Evolutionary conservation across 2,888 invertebrate genomes (phyloP).

Genomic region (Parthenolecanium corni): DNA sequence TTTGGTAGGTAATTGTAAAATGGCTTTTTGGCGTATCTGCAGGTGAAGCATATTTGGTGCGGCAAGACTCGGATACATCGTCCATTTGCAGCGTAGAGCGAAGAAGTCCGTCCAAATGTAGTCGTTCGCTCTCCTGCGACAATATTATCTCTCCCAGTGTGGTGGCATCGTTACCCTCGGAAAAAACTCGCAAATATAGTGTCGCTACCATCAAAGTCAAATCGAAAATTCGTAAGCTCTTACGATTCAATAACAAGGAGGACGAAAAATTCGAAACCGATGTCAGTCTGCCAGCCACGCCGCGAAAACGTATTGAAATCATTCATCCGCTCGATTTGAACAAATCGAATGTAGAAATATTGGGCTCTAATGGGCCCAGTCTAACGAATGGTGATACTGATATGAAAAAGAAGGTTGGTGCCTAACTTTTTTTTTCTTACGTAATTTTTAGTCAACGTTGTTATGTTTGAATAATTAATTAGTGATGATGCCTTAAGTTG

Average conservation of each 20-base stretch:
- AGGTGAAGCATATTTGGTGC: too few relatives aligned
- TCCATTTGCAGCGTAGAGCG: background rate
- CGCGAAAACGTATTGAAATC: slow-evolving; percentile 67
- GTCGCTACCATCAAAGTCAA: slow-evolving; percentile 45
- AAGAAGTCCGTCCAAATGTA: slow-evolving; percentile 3
- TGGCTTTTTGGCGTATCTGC: too few relatives aligned
- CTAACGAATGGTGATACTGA: background rate
- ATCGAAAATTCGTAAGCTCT: slow-evolving; percentile 71
- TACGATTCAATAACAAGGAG: slow-evolving; percentile 54
- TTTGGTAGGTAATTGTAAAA: too few relatives aligned
- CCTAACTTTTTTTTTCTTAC: too few relatives aligned
- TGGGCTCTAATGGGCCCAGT: slow-evolving; percentile 29
- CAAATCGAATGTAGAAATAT: slow-evolving; percentile 65
- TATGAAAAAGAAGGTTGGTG: too few relatives aligned
- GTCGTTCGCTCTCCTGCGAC: slow-evolving; percentile 23
- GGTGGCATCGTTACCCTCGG: background rate
- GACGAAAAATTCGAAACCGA: slow-evolving; percentile 17
- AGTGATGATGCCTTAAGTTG: too few relatives aligned
- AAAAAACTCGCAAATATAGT: slow-evolving; percentile 28
- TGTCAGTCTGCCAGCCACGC: slow-evolving; percentile 39
- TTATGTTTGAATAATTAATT: too few relatives aligned
- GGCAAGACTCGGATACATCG: background rate
- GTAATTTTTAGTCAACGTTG: too few relatives aligned
- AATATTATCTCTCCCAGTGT: slow-evolving; percentile 7
- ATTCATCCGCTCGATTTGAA: slow-evolving; percentile 80